These are phyloP conservation scores for Drosophila paramelanica DNA, from an alignment of 2,888 invertebrate genomes.

Conservation along the genomic window DNA sequence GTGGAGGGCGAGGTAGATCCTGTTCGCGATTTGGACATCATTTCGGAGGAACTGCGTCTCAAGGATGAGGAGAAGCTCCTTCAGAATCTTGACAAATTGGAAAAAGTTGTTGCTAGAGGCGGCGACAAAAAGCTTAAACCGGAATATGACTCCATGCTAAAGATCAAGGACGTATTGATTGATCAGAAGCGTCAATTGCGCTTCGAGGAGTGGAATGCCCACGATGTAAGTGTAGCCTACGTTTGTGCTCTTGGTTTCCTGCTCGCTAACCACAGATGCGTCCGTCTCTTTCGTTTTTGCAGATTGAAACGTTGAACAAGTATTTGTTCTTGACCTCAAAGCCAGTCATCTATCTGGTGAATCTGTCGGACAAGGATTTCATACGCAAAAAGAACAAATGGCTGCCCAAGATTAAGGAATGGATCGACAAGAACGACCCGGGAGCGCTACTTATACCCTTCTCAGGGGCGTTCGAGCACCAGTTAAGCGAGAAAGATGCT, in stretches of 20 bases:
- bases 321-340: slow-evolving; percentile 98
- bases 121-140: slow-evolving; percentile 97
- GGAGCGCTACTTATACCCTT: slow-evolving; percentile 97
- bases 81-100: slow-evolving; percentile 93
- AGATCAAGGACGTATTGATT: slow-evolving; percentile 92
- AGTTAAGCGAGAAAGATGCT: slow-evolving; percentile 93
- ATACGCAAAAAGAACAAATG: slow-evolving; percentile 99
- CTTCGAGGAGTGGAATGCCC: slow-evolving; percentile 96
- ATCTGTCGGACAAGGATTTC: slow-evolving; percentile 98
- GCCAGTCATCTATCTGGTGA: slow-evolving; percentile 98
- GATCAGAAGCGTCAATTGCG: slow-evolving; percentile 97
- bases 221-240: slow-evolving; percentile 90
- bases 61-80: slow-evolving; percentile 97
- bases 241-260: slow-evolving; percentile 49
- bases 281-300: slow-evolving; percentile 81
- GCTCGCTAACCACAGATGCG: neutral
- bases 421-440: slow-evolving; percentile 98
- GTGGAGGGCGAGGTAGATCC: slow-evolving; percentile 99
- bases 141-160: slow-evolving; percentile 95
- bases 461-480: slow-evolving; percentile 95
- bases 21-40: slow-evolving; percentile 97
- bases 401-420: slow-evolving; percentile 98
- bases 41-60: slow-evolving; percentile 96
- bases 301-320: slow-evolving; percentile 98
- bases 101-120: slow-evolving; percentile 92